Conservation (phyloP, 2,888 invertebrate species). For the Drosophila demipolita region DNA sequence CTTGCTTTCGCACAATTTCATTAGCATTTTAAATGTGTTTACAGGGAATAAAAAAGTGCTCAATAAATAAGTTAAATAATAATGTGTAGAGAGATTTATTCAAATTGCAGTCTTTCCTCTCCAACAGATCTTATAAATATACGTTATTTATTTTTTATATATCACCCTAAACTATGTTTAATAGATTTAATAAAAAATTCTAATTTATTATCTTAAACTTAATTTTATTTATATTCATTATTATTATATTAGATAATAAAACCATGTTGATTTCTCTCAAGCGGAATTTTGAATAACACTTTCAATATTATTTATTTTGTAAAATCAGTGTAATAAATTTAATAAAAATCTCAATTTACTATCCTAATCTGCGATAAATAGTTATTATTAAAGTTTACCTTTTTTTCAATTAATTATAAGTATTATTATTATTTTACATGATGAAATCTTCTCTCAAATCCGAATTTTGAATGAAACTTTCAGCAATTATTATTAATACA, state of each 20-base stretch:
- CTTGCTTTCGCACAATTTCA: neutral
- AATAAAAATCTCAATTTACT: no score
- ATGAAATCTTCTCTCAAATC: neutral
- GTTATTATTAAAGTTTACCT: no score
- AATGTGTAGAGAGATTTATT: neutral
- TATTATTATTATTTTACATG: neutral
- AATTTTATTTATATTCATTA: neutral
- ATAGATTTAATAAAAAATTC: neutral
- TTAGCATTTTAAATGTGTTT: neutral
- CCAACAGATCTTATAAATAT: neutral
- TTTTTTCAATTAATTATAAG: no score
- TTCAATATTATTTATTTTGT: neutral
- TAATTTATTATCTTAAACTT: neutral
- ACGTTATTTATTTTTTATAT: neutral
- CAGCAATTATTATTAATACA: slow-evolving; percentile 9
- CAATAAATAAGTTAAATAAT: neutral
- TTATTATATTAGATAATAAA: neutral
- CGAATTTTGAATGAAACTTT: slow-evolving; percentile 8
- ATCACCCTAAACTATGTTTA: neutral
- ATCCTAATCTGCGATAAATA: no score
- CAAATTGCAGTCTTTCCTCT: neutral
- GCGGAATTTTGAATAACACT: slow-evolving; percentile 9
- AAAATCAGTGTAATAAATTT: no score
- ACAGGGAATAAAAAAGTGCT: neutral
- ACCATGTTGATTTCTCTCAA: neutral